Evolutionary conservation across 2,888 invertebrate genomes (phyloP), one percentile per base, ranked within the genome.

Genomic region (Phyto melanocephala): DNA sequence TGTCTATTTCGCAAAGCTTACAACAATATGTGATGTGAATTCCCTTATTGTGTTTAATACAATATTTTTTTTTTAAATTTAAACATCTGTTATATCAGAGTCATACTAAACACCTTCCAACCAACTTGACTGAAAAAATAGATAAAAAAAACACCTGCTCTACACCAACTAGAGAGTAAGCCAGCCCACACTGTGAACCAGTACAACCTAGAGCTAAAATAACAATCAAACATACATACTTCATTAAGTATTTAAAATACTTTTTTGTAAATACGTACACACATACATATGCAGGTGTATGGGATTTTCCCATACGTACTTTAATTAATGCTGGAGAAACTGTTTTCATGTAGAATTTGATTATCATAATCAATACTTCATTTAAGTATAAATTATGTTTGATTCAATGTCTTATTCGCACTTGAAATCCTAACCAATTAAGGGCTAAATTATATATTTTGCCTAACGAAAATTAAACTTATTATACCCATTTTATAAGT

Each of bases 41-140:
- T n/a, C n/a, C n/a, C n/a, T n/a, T n/a, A 28, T 28, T 28, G 28
- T 28, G 3, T 28, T 28, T 5, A 3, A 6, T 28, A 5, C 3
- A 28, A 5, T 28, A 28, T 28, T 28, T 28, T 28, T 28, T 28
- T 28, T 28, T 28, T 62, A 70, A 62, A 75, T 62, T 75, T 40
- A 67, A 62, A 81, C 76, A 81, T 81, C 81, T 81, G 76, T 62
- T 62, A 37, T 67, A 67, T 71, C 35, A 72, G 42, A 15, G 37
- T 62, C 71, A 42, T 63, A 42, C 22, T 63, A 58, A 47, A 37
- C 75, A 63, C 40, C 28, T 5, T 56, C 22, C 68, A 37, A 33
- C 58, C 37, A 58, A 37, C 22, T 42, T 37, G 37, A 22, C 52
- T 40, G 24, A 35, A 54, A 15, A 6, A 15, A 33, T n/a, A 33